Evolutionary conservation across 2,797 vertebrate genomes (phyloP).

Genomic region (Rhinoraja longicauda): DNA sequence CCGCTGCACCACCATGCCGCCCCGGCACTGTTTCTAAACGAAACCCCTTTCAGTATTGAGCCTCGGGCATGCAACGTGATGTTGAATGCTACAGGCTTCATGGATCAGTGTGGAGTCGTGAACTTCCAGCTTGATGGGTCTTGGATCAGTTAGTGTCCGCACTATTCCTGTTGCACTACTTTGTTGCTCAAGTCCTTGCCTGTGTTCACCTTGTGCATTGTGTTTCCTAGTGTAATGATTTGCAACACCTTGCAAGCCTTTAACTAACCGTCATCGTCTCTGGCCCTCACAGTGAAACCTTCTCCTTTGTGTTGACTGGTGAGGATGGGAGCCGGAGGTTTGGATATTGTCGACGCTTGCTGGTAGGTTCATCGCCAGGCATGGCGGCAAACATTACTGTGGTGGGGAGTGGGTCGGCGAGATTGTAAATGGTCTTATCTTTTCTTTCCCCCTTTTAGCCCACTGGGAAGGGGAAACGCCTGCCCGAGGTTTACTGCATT

Average conservation of each 20-base stretch:
- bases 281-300: conserved; percentile 68
- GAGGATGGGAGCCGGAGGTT: conserved; percentile 82
- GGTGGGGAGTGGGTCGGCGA: neutral
- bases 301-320: conserved; percentile 83
- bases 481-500: conserved; percentile 81
- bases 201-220: neutral
- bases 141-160: too few species aligned
- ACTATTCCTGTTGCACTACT: neutral
- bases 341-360: conserved; percentile 82
- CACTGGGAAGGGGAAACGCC: conserved; percentile 66
- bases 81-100: too few species aligned
- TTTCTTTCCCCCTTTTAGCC: conserved; percentile 55
- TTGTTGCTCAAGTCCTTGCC: neutral
- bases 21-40: too few species aligned
- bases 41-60: too few species aligned
- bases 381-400: neutral
- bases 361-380: conserved; percentile 61
- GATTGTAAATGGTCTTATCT: neutral
- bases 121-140: too few species aligned
- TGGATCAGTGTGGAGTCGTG: too few species aligned
- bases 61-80: too few species aligned
- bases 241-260: neutral
- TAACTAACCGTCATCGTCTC: neutral
- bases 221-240: neutral
- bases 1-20: too few species aligned